Evolutionary conservation across 2,113 vertebrate species (phyloP), one percentile per base, ranked within the genome.

Genomic region (Panthera tigris): DNA sequence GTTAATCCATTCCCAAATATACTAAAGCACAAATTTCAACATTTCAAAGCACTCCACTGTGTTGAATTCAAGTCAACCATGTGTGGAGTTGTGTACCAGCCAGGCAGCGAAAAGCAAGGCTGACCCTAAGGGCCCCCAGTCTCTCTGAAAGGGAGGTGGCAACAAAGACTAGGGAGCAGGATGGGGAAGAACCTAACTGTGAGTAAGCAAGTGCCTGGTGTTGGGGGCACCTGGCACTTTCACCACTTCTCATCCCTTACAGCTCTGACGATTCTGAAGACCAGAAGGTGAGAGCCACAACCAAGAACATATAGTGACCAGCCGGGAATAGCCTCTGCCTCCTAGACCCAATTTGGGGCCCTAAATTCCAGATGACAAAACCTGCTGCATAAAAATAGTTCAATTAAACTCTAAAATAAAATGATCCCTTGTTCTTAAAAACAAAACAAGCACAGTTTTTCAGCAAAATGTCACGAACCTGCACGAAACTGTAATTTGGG

Each of bases 401-500:
- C 68, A 66, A 91, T 66, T 91, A 73, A 93, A 96, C 73, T 82
- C 55, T 74, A 97, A 98, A 97, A 94, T 97, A 96, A 97, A 96
- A 94, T 16, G 25, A 25, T 36, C 78, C 83, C 41, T 97, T 69
- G 85, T 82, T 83, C 52, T 85, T 73, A 33, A 93, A 96, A 97
- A 71, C 39, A 87, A 97, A 97, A 97, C 79, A 92, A 94, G 71
- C 50, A 39, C 23, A 39, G 94, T 89, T 95, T 96, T 97, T 97
- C 50, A 95, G 79, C 92, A 95, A 96, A 85, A 95, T 57, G 81
- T 74, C 48, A 93, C 48, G 29, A 96, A 97, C 81, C 33, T 85
- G 81, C 66, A 96, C 86, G 71, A 95, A 93, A 97, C 82, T 88
- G 57, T 97, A 96, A 97, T 97, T 98, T 95, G 80, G 95, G 89